These are phyloP conservation scores for Achroia grisella DNA, from an alignment of 1,140 invertebrate species.

Conservation along the genomic window DNA sequence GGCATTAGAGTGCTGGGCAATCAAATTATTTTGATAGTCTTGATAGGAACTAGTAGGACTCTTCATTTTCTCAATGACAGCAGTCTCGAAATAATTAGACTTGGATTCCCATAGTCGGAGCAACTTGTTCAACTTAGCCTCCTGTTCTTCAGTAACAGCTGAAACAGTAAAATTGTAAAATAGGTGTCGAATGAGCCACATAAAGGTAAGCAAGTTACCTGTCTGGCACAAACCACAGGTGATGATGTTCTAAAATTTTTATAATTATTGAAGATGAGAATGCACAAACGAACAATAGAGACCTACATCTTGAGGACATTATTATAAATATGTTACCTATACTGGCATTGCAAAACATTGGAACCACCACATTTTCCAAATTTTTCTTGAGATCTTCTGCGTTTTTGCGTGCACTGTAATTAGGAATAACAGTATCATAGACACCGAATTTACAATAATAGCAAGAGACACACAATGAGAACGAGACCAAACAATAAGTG, in stretches of 20 bases:
- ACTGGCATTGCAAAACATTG: slow-evolving; percentile 96
- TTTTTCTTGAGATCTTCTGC: slow-evolving; percentile 92
- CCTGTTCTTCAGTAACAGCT: slow-evolving; percentile 89
- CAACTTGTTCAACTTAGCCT: slow-evolving; percentile 92
- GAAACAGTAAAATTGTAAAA: slow-evolving; percentile 67
- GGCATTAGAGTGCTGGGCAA: slow-evolving; percentile 83
- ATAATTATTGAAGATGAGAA: slow-evolving; percentile 51
- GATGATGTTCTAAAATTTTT: slow-evolving; percentile 52
- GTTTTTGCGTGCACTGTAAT: slow-evolving; percentile 93
- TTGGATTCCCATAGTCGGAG: slow-evolving; percentile 97
- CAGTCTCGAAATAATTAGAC: slow-evolving; percentile 91
- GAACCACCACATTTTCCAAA: slow-evolving; percentile 94
- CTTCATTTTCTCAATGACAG: slow-evolving; percentile 89
- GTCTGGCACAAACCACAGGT: slow-evolving; percentile 55
- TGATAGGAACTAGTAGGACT: slow-evolving; percentile 85
- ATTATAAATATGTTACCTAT: slow-evolving; percentile 76
- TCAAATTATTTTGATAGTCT: slow-evolving; percentile 88
- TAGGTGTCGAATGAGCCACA: slow-evolving; percentile 41
- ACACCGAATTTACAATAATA: slow-evolving; percentile 53
- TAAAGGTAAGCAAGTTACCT: slow-evolving; percentile 61
- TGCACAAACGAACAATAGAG: slow-evolving; percentile 58
- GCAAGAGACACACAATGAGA: slow-evolving; percentile 26
- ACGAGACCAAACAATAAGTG: neutral
- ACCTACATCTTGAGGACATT: slow-evolving; percentile 67
- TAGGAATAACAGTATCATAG: slow-evolving; percentile 72